Percentiles rank a stretch among this genome's conserved stretches.
phyloP scores from a whole-genome alignment of 2,113 vertebrate genomes.

The Phocoena sinus region DNA sequence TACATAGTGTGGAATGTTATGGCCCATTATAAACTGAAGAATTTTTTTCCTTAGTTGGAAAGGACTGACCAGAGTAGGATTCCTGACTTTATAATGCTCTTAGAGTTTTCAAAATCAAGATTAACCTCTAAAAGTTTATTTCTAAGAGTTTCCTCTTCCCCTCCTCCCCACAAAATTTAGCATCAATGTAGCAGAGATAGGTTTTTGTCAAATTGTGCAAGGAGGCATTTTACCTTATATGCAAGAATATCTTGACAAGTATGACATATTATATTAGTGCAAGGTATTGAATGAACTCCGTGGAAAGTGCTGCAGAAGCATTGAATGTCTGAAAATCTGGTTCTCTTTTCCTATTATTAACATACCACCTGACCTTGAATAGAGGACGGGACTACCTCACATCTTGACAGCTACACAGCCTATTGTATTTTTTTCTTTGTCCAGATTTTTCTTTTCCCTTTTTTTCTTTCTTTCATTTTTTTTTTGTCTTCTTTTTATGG shows the following conservation, averaged over 20 bases:
- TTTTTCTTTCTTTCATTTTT: not conserved
- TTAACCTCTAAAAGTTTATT: slow-evolving; percentile 8
- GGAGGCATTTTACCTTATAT: not conserved
- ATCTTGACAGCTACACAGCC: not conserved
- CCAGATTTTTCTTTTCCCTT: not conserved
- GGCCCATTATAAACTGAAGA: slow-evolving; percentile 27
- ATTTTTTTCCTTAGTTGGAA: not conserved
- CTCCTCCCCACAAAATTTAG: not conserved
- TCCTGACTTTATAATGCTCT: slow-evolving; percentile 28
- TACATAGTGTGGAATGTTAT: not conserved
- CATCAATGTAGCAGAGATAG: not conserved
- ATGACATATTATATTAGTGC: not conserved
- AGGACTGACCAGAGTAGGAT: not conserved
- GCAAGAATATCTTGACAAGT: not conserved
- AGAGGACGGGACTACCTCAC: slow-evolving; percentile 17
- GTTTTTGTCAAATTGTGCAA: slow-evolving; percentile 33
- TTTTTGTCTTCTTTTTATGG: not conserved
- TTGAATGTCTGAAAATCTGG: not conserved
- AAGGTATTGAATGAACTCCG: not conserved
- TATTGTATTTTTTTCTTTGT: slow-evolving; percentile 39
- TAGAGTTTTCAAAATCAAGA: slow-evolving; percentile 44
- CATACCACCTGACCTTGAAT: slow-evolving; percentile 54
- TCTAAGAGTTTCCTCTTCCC: not conserved
- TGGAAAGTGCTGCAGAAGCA: not conserved
- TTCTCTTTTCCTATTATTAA: slow-evolving; percentile 25